Base-by-base conservation (phyloP, 2,797 vertebrate species). In the Coregonus ussuriensis region DNA sequence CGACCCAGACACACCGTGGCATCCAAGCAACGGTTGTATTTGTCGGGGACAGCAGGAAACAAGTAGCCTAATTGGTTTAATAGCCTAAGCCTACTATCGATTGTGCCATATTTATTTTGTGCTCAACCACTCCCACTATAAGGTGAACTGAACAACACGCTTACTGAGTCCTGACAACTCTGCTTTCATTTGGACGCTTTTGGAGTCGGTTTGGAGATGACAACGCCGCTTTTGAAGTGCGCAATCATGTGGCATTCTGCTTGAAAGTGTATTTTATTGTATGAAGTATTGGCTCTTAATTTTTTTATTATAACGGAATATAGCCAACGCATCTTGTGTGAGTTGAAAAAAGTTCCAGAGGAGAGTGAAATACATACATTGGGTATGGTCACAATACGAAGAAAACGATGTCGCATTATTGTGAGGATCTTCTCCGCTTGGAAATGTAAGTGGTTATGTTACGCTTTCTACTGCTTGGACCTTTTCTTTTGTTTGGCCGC, bases 221-320 rank as follows among this genome's bases (percentile, higher is more conserved):
- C 31, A 67, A 13, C 21, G 11, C 18, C 6, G 62, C 21, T 9
- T 65, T 53, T 53, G 52, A 25, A 65, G 25, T 65, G 62, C 62
- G n/a, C 62, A 65, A 7, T 65, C 21, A 18, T 3, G 54, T 56
- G 54, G 3, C 54, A 56, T 15, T 14, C n/a, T 63, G 4, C 25
- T 67, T 15, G 65, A 29, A 56, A n/a, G 25, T 67, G 65, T 67
- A 67, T 67, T 67, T 67, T 67, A 31, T 33, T 67, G 25, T 6
- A 33, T 14, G 29, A 67, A 67, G 14, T 29, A 31, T 63, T 11
- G 59, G 25, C 21, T 54, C 53, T 13, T 25, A 25, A 63, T 29
- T 63, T 63, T 63, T 63, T n/a, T 63, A 3, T 21, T 25, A 21
- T 62, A 25, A 13, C 7, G 59, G 11, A 63, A 63, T 63, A 9